phyloP scores from a whole-genome alignment of 92 coral and sea anemone species.

The Paragorgia papillata region DNA sequence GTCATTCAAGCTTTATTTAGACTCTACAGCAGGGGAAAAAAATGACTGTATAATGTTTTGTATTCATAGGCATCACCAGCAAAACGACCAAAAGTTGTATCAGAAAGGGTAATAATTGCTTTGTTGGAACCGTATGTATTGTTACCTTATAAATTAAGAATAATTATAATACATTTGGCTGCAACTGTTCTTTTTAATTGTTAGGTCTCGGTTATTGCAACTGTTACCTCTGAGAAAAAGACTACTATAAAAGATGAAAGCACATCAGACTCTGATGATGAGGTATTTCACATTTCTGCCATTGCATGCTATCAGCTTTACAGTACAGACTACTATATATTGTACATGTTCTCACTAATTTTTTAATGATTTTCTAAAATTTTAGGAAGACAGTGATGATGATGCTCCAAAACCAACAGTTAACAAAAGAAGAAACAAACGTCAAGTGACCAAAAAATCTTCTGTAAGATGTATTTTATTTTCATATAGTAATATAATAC shows the following conservation, averaged over 20 bases:
- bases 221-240: conserved; percentile 16
- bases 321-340: too few species aligned
- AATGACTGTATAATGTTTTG: too few species aligned
- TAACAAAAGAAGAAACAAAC: not conserved
- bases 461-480: not conserved
- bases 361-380: too few species aligned
- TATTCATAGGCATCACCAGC: conserved; percentile 16
- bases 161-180: not conserved
- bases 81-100: conserved; percentile 11
- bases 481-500: not conserved
- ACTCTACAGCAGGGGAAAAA: too few species aligned
- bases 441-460: not conserved
- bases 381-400: not conserved
- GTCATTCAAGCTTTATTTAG: too few species aligned
- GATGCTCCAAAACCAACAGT: not conserved
- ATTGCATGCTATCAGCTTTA: too few species aligned
- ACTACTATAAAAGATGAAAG: conserved; percentile 46
- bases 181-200: not conserved
- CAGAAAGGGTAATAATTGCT: conserved; percentile 51
- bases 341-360: too few species aligned
- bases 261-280: conserved; percentile 45
- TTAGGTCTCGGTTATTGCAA: conserved; percentile 15
- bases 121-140: too few species aligned
- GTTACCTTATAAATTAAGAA: not conserved
- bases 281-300: too few species aligned